Percentiles rank a stretch among this genome's conserved stretches.
Conservation (phyloP, 2,113 vertebrate species). For the Paradoxurus hermaphroditus region DNA sequence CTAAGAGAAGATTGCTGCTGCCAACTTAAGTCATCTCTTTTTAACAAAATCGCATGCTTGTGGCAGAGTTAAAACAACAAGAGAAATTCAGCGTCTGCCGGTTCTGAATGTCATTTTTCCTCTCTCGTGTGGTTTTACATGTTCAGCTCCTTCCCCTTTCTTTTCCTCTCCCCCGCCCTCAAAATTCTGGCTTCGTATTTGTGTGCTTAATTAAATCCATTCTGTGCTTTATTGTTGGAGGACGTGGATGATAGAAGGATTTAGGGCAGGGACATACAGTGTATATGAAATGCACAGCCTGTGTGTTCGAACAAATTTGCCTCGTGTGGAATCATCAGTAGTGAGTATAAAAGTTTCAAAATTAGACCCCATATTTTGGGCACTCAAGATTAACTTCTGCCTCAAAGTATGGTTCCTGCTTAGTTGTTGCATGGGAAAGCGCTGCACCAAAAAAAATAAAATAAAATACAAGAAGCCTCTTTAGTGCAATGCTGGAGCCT, state of each 20-base stretch:
- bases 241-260: slow-evolving; percentile 53
- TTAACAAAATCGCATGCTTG: slow-evolving; percentile 78
- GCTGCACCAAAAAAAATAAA: slow-evolving; percentile 42
- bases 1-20: slow-evolving; percentile 76
- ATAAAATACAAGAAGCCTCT: slow-evolving; percentile 14
- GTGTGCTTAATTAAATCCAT: slow-evolving; percentile 80
- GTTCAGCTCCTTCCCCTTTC: slow-evolving; percentile 78
- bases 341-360: slow-evolving; percentile 42
- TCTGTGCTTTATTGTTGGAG: slow-evolving; percentile 71
- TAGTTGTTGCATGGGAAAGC: background rate
- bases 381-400: background rate
- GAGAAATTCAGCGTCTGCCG: slow-evolving; percentile 77
- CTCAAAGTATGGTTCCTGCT: slow-evolving; percentile 41
- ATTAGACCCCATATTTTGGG: slow-evolving; percentile 8
- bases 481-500: background rate
- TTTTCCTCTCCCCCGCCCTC: slow-evolving; percentile 57
- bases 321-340: slow-evolving; percentile 45
- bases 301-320: background rate
- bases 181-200: slow-evolving; percentile 77
- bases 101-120: slow-evolving; percentile 75
- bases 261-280: background rate
- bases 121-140: slow-evolving; percentile 79
- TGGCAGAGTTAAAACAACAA: slow-evolving; percentile 82
- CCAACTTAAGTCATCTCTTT: slow-evolving; percentile 78
- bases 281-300: slow-evolving; percentile 28